Base-by-base conservation (phyloP, 2,888 invertebrate genomes). In the Rhorus exstirpatorius region DNA sequence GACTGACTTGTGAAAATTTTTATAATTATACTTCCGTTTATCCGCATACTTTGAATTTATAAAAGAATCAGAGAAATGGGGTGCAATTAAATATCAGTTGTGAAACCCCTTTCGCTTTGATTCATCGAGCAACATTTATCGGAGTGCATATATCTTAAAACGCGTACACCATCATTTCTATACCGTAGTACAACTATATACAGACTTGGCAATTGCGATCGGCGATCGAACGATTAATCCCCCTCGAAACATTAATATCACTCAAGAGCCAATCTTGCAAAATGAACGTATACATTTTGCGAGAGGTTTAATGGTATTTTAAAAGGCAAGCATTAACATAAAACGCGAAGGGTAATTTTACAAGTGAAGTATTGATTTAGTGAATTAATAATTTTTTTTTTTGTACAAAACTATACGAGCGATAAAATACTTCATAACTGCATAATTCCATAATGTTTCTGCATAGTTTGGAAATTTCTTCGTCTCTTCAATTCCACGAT, bases 211-310 rank as follows among this genome's bases (percentile, higher is more conserved):
- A 79, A 83, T 84, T 74, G 79, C 84, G 77, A 81, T 83, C 81
- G 67, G 14, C 72, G 81, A 83, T 84, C 81, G 67, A 71, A 49
- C 78, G 83, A 83, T 85, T 83, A 85, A 85, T 83, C 60, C 77
- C 63, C 72, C 31, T 53, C 46, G 83, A 81, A 74, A 75, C 81
- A 84, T 84, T 84, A 74, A 84, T 84, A 79, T 81, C 81, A 55
- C 61, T 31, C 35, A 70, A 19, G 68, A 75, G 35, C 21, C 55
- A 49, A 68, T 41, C 74, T 67, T 53, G 68, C 61, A 49, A 53
- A 74, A 74, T 63, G 61, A 75, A 60, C 60, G 55, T 60, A 70
- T 68, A 41, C 55, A 70, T 70, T 70, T 70, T 12, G 26, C 26
- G 70, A 44, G 70, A 21, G n/a, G 8, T 58, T 67, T 51, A 51